A percentile compares a stretch with the other conserved stretches of the same genome.
phyloP scores from a whole-genome alignment of 2,888 invertebrate genomes.

The Tinea pellionella region DNA sequence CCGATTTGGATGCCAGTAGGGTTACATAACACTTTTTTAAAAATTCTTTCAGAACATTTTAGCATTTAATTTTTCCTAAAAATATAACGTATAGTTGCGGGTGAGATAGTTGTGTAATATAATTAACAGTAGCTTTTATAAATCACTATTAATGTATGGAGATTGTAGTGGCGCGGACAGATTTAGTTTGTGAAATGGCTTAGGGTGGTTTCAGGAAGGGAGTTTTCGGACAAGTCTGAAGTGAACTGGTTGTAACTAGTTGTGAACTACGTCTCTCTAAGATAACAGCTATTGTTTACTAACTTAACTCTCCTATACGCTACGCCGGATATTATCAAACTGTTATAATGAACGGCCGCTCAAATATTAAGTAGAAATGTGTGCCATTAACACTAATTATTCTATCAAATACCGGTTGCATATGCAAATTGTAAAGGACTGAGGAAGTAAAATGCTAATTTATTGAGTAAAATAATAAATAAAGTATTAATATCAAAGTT shows the following conservation, averaged over 20 bases:
- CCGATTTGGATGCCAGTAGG: too few species aligned
- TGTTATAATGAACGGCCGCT: background rate
- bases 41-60: too few species aligned
- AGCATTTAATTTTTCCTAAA: too few species aligned
- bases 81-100: too few species aligned
- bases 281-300: constrained; percentile 9
- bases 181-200: constrained; percentile 2
- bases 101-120: background rate
- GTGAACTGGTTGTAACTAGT: constrained; percentile 2
- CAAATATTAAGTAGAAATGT: too few species aligned
- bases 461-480: too few species aligned
- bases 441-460: too few species aligned
- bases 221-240: background rate
- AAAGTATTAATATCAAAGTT: too few species aligned
- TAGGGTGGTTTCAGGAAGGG: background rate
- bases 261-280: constrained; percentile 1
- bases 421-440: too few species aligned
- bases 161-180: background rate
- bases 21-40: too few species aligned
- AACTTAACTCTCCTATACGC: background rate
- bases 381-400: too few species aligned
- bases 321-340: background rate
- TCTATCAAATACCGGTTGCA: too few species aligned
- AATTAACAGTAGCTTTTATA: background rate
- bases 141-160: background rate